These are phyloP conservation scores for Agrochola litura DNA, from an alignment of 2,888 invertebrate genomes.

Conservation along the genomic window DNA sequence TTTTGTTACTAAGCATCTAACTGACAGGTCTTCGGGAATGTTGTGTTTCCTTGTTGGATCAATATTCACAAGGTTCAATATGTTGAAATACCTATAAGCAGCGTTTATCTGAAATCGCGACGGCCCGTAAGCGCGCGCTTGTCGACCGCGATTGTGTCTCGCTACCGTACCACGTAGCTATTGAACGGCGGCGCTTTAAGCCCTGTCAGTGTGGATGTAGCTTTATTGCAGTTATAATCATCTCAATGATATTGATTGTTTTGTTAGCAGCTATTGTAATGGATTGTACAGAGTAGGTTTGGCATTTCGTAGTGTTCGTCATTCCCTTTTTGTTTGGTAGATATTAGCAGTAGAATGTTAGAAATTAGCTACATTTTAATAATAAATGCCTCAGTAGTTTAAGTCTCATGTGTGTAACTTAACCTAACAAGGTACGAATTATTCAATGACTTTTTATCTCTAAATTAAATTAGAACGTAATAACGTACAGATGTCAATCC, in stretches of 20 bases:
- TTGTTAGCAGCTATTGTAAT: not conserved
- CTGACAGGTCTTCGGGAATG: not conserved
- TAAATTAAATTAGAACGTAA: conserved; percentile 8
- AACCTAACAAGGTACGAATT: not conserved
- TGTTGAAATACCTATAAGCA: not conserved
- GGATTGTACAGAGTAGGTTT: not conserved
- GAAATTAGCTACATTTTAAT: not conserved
- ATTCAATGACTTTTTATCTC: not conserved
- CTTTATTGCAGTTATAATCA: conserved; percentile 3
- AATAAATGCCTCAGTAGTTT: not conserved
- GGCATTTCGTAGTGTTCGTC: not conserved
- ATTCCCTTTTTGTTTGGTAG: not conserved
- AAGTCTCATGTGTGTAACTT: not conserved
- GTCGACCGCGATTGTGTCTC: not conserved
- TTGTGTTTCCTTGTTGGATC: not conserved
- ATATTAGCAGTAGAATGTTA: not conserved
- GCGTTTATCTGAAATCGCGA: not conserved
- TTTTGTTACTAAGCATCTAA: not conserved
- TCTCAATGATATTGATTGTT: conserved; percentile 14
- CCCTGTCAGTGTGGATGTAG: not conserved
- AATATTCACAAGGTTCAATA: not conserved
- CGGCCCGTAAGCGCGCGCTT: not conserved
- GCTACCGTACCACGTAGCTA: not conserved
- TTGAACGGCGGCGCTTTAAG: not conserved
- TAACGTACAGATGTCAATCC: conserved; percentile 8